Evolutionary conservation across 2,888 invertebrate species (phyloP), one percentile per base, ranked within the genome.

Genomic region (Leptinotarsa peninsularis): DNA sequence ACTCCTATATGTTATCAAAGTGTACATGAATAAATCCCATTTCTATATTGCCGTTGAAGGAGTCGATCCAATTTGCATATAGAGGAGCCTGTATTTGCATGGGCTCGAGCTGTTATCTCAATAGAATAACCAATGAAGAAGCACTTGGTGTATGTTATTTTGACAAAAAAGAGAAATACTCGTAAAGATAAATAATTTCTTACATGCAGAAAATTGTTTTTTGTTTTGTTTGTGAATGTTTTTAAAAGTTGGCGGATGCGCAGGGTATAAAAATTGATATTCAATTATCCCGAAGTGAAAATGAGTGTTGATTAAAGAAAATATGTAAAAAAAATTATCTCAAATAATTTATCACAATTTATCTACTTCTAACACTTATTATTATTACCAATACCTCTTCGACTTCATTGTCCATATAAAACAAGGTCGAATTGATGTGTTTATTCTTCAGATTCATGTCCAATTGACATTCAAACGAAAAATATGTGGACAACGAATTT

Each of bases 61-160:
- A 58, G 23, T 58, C 17, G 33, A 14, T 18, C 43, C 69, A 52
- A 69, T 69, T 69, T 69, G 56, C 69, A 69, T 69, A 56, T 52
- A 56, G 54, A 69, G 54, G 58, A 69, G 54, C 56, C 14, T 3
- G 33, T 14, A 69, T 69, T 69, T 33, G 58, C 70, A 70, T 70
- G 18, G 7, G 49, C 70, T 70, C 70, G 23, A 17, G 49, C 49
- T 70, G 58, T 60, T 70, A 60, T 70, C 70, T 70, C 49, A n/a
- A 49, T 10, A 43, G 49, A 15, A 49, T 58, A 70, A 49, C 49
- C 70, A 23, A 58, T 58, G 70, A 33, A 43, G 43, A 43, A 70
- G 69, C 69, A 69, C 18, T 17, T 4, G 21, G 58, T 3, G 58
- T 58, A 18, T 58, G n/a, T 60, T 49, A 70, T 5, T 33, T 58